Base-by-base conservation (phyloP, 2,888 invertebrate species). In the Andrena flavipes region DNA sequence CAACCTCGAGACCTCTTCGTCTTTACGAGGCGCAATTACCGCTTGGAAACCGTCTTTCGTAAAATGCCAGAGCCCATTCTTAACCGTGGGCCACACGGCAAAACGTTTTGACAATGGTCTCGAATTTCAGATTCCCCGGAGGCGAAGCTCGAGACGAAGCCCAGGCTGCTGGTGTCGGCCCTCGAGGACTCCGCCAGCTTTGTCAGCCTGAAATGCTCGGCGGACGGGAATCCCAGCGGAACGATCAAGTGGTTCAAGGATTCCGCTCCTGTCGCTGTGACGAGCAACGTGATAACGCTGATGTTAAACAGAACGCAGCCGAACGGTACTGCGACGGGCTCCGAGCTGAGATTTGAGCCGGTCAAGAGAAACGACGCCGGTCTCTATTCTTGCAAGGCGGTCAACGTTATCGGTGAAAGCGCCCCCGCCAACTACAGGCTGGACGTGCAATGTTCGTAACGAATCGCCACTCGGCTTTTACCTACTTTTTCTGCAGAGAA, bases 301-400 rank as follows among this genome's bases (percentile, higher is more conserved):
- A 95, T 94, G 0, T 94, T 95, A 10, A 92, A 94, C 48, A 95
- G 95, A 81, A 95, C 95, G 82, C 94, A 95, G 91, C 95, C 95
- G 26, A 93, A 92, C 80, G 89, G 92, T 23, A 93, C 92, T 49
- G 80, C 91, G 54, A 90, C 93, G 30, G 93, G 92, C 63, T 94
- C 94, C 49, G 93, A 94, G 76, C 88, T 95, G 49, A 94, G 95
- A 91, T 94, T 96, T 89, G 94, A 95, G 83, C 96, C 96, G 60
- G 95, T 96, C 71, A 94, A 94, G 84, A 94, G 95, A 35, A 94
- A 95, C 51, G 95, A 95, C 67, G 92, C 97, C 90, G 98, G 98
- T 2, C 96, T 97, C 88, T 98, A 98, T 94, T 96, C 97, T 84
- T 98, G 98, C 94, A 96, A 97, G 78, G 98, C 98, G n/a, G 96